These are phyloP conservation scores for Hucho hucho DNA, from an alignment of 2,113 vertebrate genomes.

Conservation along the genomic window DNA sequence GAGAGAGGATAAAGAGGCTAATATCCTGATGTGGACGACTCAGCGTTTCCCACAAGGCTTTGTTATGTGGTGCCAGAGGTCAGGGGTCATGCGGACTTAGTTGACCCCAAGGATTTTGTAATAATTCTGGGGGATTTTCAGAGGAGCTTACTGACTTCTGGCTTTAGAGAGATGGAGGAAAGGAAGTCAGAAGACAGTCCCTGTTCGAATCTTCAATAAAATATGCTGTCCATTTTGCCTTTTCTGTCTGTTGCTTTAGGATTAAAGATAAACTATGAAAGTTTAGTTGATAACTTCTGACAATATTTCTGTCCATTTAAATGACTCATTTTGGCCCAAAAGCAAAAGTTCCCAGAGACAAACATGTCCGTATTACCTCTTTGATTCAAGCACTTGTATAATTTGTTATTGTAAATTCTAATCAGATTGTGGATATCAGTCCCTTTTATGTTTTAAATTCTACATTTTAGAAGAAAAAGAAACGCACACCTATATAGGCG, in stretches of 20 bases:
- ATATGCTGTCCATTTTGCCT: neutral
- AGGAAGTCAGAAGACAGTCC: slow-evolving; percentile 52
- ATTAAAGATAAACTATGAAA: no score
- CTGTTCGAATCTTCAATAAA: slow-evolving; percentile 26
- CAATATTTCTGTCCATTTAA: no score
- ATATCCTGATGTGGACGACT: slow-evolving; percentile 11
- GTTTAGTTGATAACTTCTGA: no score
- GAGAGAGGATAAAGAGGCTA: neutral
- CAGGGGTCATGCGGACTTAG: slow-evolving; percentile 42
- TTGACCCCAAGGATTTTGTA: slow-evolving; percentile 45
- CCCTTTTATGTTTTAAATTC: no score
- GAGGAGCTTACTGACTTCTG: slow-evolving; percentile 65
- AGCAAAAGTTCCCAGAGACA: no score
- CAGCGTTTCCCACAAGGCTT: slow-evolving; percentile 49
- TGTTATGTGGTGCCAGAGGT: slow-evolving; percentile 23
- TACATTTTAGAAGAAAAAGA: no score
- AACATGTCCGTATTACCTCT: no score
- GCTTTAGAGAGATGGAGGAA: slow-evolving; percentile 44
- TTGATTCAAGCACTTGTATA: no score
- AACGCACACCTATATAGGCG: no score
- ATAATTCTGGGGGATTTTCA: slow-evolving; percentile 36
- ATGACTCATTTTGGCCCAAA: no score
- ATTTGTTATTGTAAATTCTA: no score
- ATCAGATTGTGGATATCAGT: no score
- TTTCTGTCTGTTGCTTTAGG: neutral